These are phyloP conservation scores for Hippocampus zosterae DNA, from an alignment of 2,113 vertebrate species.

Conservation along the genomic window DNA sequence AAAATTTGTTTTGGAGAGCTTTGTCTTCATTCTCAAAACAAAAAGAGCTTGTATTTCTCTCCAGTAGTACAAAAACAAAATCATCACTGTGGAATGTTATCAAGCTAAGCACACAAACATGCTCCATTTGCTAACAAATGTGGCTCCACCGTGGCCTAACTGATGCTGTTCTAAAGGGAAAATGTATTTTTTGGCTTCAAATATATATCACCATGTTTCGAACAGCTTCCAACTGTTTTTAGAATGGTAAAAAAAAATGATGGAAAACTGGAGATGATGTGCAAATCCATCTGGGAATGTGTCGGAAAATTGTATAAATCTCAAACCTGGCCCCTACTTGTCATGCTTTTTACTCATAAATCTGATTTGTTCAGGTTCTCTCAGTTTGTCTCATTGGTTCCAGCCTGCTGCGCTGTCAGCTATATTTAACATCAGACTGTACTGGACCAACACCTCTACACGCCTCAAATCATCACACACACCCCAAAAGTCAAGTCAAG, in stretches of 20 bases:
- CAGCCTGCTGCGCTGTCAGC: slow-evolving; percentile 21
- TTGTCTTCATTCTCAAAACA: too few species aligned
- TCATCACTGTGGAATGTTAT: slow-evolving; percentile 13
- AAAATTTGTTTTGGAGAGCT: too few species aligned
- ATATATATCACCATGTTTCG: not conserved
- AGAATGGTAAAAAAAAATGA: not conserved
- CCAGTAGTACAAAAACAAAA: not conserved
- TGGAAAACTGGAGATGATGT: not conserved
- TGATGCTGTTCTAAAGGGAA: not conserved
- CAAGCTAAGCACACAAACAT: slow-evolving; percentile 3
- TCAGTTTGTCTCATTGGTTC: not conserved
- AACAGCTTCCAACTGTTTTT: not conserved
- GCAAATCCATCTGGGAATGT: not conserved
- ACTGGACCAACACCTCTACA: not conserved
- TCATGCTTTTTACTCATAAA: not conserved
- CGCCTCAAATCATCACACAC: not conserved
- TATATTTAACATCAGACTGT: slow-evolving; percentile 46
- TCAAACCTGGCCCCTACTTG: not conserved
- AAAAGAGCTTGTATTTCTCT: too few species aligned
- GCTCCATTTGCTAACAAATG: slow-evolving; percentile 31
- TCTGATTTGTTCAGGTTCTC: not conserved
- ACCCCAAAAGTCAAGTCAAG: not conserved
- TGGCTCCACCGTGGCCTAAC: slow-evolving; percentile 36
- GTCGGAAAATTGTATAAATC: not conserved
- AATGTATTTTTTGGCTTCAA: not conserved